Base-by-base conservation (phyloP, 2,113 vertebrate species). In the Cyanoramphus novaezelandiae region DNA sequence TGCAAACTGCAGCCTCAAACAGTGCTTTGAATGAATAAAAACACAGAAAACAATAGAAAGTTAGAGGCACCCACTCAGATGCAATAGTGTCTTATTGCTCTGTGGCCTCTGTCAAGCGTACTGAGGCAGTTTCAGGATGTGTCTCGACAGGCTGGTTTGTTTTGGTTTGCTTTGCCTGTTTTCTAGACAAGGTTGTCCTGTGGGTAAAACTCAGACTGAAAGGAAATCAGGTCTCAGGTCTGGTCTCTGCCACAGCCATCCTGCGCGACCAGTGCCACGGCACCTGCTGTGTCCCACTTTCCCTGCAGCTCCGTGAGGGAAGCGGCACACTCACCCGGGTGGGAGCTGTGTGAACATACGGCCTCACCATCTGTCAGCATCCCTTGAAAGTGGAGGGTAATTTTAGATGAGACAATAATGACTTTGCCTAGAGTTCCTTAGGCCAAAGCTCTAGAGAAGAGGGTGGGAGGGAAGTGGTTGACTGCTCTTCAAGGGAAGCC, bases 311-410 rank as follows among this genome's bases (percentile, higher is more conserved):
- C 28, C 2, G 3, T 39, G 25, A 33, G 33, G 44, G 62, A 31
- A 41, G 69, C 1, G 3, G 21, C 27, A 28, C 0, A 0, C 11
- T 47, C 17, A 7, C 5, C 46, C 0, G 0, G 11, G 18, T 47
- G 35, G 55, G 49, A 72, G 52, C 52, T 72, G 27, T 13, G 46
- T 21, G n/a, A 17, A 44, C 14, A 19, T 15, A 44, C 0, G 4
- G 8, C 52, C 60, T 41, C 2, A 0, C 6, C 46, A 10, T 55
- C 70, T 41, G 11, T 24, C 64, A 52, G 41, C 43, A 53, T 7
- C 23, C 50, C 57, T 31, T 46, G 62, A 35, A 60, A 69, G 31
- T 19, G 60, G 13, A 74, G 15, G 7, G 27, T 19, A 9, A 18
- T 46, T 93, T 83, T 12, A 53, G 19, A 57, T 1, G 10, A 82